A percentile compares a stretch with the other conserved stretches of the same genome.
Evolutionary conservation across 1,140 invertebrate genomes (phyloP).

Genomic region (Lepidurus packardi): DNA sequence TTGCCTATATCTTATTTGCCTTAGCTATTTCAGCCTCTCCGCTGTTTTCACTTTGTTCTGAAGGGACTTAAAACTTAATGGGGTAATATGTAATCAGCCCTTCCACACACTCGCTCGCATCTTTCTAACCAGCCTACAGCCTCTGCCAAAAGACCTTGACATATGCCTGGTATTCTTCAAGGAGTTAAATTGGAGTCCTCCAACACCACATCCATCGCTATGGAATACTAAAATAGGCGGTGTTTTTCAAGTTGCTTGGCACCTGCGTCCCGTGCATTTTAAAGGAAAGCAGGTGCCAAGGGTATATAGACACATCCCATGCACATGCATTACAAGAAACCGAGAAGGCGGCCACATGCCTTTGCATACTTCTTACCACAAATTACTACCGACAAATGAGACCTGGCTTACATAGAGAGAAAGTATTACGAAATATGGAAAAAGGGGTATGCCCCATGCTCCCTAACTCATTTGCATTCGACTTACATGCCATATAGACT

Average conservation of each 20-base stretch:
- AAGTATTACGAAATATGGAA: not conserved
- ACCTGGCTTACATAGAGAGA: not conserved
- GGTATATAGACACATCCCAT: not conserved
- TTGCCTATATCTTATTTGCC: not conserved
- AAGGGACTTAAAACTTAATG: not conserved
- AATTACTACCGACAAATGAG: constrained; percentile 13
- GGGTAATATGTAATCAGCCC: constrained; percentile 19
- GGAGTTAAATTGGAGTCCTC: constrained; percentile 19
- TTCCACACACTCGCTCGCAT: constrained; percentile 1
- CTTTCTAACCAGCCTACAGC: not conserved
- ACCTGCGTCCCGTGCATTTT: constrained; percentile 5
- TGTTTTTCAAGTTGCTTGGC: not conserved
- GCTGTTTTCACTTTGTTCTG: not conserved
- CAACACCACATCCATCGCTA: constrained; percentile 3
- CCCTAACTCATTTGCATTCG: constrained; percentile 10
- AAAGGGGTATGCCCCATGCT: constrained; percentile 4
- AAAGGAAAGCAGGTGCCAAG: not conserved
- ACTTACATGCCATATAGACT: not conserved
- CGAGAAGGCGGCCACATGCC: not conserved
- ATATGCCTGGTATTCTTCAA: not conserved
- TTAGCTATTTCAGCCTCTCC: constrained; percentile 1
- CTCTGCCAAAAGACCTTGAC: not conserved
- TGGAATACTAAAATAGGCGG: constrained; percentile 8
- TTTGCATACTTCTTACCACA: not conserved
- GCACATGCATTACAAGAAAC: not conserved